phyloP scores from a whole-genome alignment of 2,797 vertebrate genomes.

The Gobio occitaniae region DNA sequence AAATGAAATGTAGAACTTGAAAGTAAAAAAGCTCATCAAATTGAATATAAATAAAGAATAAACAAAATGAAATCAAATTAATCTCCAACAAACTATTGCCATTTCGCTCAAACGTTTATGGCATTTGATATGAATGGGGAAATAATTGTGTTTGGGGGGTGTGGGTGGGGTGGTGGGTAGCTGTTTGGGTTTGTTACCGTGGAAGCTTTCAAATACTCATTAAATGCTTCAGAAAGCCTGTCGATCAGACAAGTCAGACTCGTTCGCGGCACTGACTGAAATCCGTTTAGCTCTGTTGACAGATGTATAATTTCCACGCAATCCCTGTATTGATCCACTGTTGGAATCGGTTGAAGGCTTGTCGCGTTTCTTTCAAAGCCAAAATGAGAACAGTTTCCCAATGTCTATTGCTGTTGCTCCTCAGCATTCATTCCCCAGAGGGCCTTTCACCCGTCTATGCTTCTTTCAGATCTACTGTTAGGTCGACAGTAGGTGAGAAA shows the following conservation, averaged over 20 bases:
- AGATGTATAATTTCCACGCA: slow-evolving; percentile 51
- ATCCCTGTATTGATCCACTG: slow-evolving; percentile 34
- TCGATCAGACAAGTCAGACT: slow-evolving; percentile 32
- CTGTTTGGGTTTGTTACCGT: slow-evolving; percentile 34
- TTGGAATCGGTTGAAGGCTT: slow-evolving; percentile 37
- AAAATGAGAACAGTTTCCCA: slow-evolving; percentile 66
- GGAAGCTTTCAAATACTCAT: slow-evolving; percentile 48
- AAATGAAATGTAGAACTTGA: slow-evolving; percentile 70
- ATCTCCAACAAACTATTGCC: background rate
- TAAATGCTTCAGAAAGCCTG: slow-evolving; percentile 47
- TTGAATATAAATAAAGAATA: slow-evolving; percentile 61
- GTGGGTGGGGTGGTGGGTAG: background rate
- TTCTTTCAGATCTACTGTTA: background rate
- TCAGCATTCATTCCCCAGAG: background rate
- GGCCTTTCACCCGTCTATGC: background rate
- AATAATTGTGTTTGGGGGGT: slow-evolving; percentile 39
- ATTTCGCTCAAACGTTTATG: slow-evolving; percentile 30
- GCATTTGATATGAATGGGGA: slow-evolving; percentile 42
- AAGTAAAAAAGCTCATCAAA: slow-evolving; percentile 47
- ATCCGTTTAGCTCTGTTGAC: slow-evolving; percentile 47
- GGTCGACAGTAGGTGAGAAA: slow-evolving; percentile 11
- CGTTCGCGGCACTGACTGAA: slow-evolving; percentile 29
- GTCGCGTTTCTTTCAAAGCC: slow-evolving; percentile 73
- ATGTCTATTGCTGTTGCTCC: slow-evolving; percentile 7
- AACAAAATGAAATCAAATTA: slow-evolving; percentile 20